Evolutionary conservation across 37 sponge, comb jelly and placozoan genomes (phyloP), one percentile per base, ranked within the genome.

Genomic region (Theonella swinhoei): DNA sequence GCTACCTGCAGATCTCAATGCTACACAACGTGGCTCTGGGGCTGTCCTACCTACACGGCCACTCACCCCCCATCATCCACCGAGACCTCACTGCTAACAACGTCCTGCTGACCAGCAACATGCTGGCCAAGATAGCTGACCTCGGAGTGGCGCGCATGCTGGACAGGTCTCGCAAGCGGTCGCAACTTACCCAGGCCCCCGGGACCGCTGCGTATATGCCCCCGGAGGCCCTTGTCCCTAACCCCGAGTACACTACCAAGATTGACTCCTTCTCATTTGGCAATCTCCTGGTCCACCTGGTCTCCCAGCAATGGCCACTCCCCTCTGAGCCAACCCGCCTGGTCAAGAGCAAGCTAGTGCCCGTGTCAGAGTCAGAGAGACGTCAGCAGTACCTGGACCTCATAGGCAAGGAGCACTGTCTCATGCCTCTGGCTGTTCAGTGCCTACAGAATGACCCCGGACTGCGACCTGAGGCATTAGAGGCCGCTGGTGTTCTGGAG

Each of bases 21-120:
- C 81, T 87, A 7, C 42, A 34, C 63, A 78, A 88, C 63, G 71
- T 88, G 2, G 63, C 88, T 11, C 64, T 77, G 43, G 88, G 83
- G 0, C 83, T 88, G 33, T 64, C 72, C 71, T 75, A 88, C 64
- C 82, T 88, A 25, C 88, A 88, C 70, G 75, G 75, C 31, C 80
- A 80, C 41, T 33, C 67, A 23, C 87, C 87, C 3, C 68, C 87
- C 68, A 87, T 87, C 72, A 76, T 88, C 35, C 88, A 88, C 37
- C 82, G 88, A 20, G 88, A 88, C 71, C 83, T 88, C 43, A 88
- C 88, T 19, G 82, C 88, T 22, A 77, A 77, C 72, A 88, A 88
- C 70, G 63, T 88, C 35, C 83, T 87, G 54, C 87, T 87, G 74
- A 87, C 80, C 42, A 36, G 66, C 38, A 74, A 79, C 81, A 75